phyloP scores from a whole-genome alignment of 2,797 vertebrate species.

The Adrianichthys oophorus region DNA sequence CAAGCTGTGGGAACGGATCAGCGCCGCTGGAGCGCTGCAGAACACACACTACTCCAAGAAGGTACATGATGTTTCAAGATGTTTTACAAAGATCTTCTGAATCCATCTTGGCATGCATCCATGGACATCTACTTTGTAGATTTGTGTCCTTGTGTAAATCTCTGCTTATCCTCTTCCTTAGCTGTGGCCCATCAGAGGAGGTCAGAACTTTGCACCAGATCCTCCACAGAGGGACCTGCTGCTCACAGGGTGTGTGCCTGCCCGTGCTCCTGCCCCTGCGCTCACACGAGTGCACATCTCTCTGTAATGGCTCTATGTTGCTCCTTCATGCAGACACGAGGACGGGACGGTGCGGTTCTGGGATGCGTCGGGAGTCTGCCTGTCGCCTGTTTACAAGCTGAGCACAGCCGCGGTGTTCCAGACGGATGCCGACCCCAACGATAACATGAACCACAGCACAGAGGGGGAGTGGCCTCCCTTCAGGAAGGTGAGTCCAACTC shows the following conservation, averaged over 20 bases:
- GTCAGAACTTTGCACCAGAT: constrained; percentile 86
- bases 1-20: constrained; percentile 94
- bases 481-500: constrained; percentile 81
- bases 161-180: constrained; percentile 47
- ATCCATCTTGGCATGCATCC: no score
- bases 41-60: constrained; percentile 87
- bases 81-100: no score
- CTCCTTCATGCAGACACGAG: constrained; percentile 82
- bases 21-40: constrained; percentile 85
- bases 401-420: constrained; percentile 91
- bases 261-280: not conserved
- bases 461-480: constrained; percentile 98
- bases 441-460: constrained; percentile 86
- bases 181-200: constrained; percentile 94
- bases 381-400: constrained; percentile 91
- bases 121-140: constrained; percentile 17
- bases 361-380: constrained; percentile 95
- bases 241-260: constrained; percentile 88
- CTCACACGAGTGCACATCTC: no score
- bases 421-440: constrained; percentile 90
- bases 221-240: constrained; percentile 95
- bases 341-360: constrained; percentile 96
- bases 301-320: not conserved
- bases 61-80: constrained; percentile 67
- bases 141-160: constrained; percentile 6